Evolutionary conservation across 2,113 vertebrate genomes (phyloP).

Genomic region (Choloepus hoffmanni): DNA sequence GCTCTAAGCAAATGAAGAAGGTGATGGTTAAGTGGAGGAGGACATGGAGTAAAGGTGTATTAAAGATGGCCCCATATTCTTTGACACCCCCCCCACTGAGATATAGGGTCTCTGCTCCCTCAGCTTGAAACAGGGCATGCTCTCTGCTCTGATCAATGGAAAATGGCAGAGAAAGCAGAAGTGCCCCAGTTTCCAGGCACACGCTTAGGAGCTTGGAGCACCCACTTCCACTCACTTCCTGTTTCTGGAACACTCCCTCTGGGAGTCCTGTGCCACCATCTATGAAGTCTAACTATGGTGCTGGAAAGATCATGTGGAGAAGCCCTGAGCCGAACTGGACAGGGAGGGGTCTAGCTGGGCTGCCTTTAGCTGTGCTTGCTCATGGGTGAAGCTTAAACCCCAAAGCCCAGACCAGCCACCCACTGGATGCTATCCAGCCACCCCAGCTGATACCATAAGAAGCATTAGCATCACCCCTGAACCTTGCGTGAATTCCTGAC

Average conservation of each 20-base stretch:
- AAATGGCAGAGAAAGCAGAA: too few relatives aligned
- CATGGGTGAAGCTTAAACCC: background rate
- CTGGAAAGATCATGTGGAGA: accelerated
- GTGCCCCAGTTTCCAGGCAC: accelerated
- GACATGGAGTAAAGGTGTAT: accelerated
- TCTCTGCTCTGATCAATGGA: background rate
- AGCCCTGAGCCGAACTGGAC: background rate
- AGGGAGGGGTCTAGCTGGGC: accelerated
- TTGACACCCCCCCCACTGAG: background rate
- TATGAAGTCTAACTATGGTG: too few relatives aligned
- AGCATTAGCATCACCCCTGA: too few relatives aligned
- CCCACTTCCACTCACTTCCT: background rate
- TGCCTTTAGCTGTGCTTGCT: background rate
- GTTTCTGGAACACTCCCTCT: background rate
- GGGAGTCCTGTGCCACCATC: background rate
- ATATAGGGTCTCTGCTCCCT: background rate
- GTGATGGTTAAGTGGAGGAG: accelerated
- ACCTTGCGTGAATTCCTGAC: background rate
- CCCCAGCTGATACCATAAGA: accelerated
- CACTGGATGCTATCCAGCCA: background rate
- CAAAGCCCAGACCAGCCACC: background rate
- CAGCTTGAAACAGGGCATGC: accelerated
- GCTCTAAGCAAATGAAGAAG: background rate
- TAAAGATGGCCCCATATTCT: accelerated
- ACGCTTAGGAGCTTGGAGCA: background rate